Evolutionary conservation across 2,888 invertebrate species (phyloP).

Genomic region (Apamea monoglypha): DNA sequence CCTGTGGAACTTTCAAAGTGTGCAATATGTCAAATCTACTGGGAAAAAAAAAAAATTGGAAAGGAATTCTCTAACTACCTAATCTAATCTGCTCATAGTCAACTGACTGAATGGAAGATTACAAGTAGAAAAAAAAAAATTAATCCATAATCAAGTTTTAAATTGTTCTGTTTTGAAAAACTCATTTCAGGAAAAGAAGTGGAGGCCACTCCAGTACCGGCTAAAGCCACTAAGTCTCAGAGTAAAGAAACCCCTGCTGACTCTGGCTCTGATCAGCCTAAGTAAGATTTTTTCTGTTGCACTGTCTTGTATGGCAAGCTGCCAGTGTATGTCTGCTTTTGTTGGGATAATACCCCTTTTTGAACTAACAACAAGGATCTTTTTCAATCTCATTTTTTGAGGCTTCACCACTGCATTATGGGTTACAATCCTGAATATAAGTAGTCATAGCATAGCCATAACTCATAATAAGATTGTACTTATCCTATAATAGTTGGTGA

Average conservation of each 20-base stretch:
- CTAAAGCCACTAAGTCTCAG: slow-evolving; percentile 82
- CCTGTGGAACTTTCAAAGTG: background rate
- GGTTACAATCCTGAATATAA: background rate
- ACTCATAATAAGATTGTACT: background rate
- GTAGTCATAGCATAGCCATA: background rate
- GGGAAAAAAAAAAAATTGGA: background rate
- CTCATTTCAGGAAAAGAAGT: slow-evolving; percentile 80
- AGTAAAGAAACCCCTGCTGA: slow-evolving; percentile 89
- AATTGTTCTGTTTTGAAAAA: background rate
- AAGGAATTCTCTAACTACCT: background rate
- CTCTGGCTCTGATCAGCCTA: slow-evolving; percentile 88
- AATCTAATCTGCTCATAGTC: background rate
- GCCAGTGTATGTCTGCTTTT: background rate
- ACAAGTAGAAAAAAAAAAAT: background rate
- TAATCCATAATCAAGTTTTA: background rate
- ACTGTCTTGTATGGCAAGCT: background rate
- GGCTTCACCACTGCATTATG: background rate
- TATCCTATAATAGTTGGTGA: background rate
- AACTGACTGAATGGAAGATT: background rate
- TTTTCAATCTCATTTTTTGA: background rate
- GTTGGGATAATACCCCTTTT: background rate
- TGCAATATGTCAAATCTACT: background rate
- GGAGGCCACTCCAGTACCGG: slow-evolving; percentile 78
- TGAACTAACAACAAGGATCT: background rate
- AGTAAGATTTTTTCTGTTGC: slow-evolving; percentile 75